Evolutionary conservation across 1,140 invertebrate genomes (phyloP).

Genomic region (Phortica variegata): DNA sequence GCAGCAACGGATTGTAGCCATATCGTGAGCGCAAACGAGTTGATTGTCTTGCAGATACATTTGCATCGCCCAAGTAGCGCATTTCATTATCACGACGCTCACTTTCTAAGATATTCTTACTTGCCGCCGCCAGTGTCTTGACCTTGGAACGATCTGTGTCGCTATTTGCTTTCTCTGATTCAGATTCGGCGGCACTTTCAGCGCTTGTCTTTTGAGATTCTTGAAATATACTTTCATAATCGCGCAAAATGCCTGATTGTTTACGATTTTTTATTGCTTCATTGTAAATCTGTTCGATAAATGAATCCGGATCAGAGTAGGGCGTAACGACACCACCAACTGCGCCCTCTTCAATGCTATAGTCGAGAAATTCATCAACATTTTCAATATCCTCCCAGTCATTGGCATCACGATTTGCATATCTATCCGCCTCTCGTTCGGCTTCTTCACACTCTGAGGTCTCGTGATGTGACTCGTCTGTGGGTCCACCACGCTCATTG

Average conservation of each 20-base stretch:
- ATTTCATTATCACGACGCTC: conserved; percentile 37
- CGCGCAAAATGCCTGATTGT: conserved; percentile 44
- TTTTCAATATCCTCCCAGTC: conserved; percentile 47
- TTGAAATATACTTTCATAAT: conserved; percentile 44
- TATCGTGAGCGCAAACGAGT: conserved; percentile 42
- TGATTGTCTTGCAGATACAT: conserved; percentile 35
- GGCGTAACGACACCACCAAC: conserved; percentile 32
- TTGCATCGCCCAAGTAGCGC: conserved; percentile 46
- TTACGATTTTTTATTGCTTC: conserved; percentile 49
- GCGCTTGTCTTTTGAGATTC: conserved; percentile 39
- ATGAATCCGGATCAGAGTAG: conserved; percentile 45
- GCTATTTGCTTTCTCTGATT: conserved; percentile 39
- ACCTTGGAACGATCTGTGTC: conserved; percentile 41
- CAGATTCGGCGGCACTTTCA: conserved; percentile 22
- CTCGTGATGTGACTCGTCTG: conserved; percentile 51
- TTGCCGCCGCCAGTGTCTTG: conserved; percentile 22
- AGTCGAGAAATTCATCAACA: conserved; percentile 30
- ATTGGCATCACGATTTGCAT: conserved; percentile 38
- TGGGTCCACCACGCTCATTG: conserved; percentile 44
- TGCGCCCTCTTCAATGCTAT: conserved; percentile 37
- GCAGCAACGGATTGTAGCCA: conserved; percentile 40
- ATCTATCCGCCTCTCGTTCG: conserved; percentile 47
- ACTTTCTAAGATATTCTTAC: conserved; percentile 23
- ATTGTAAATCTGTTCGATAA: conserved; percentile 53
- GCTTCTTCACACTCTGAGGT: conserved; percentile 52